Evolutionary conservation across 2,888 invertebrate genomes (phyloP), one percentile per base, ranked within the genome.

Genomic region (Ochlodes sylvanus): DNA sequence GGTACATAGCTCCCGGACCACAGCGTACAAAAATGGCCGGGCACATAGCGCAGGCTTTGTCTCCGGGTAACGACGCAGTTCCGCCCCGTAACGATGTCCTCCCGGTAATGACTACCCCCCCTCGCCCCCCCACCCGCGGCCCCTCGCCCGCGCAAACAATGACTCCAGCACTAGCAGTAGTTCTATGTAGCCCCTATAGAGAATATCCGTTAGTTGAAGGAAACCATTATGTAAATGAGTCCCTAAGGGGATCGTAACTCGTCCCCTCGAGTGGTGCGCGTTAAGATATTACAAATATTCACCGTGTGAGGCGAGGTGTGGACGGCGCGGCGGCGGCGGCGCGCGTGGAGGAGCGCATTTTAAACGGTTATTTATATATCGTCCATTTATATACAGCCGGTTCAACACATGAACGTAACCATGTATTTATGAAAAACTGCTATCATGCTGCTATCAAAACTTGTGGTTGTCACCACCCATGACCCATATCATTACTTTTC

Each of bases 41-140:
- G 87, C 79, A 87, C 79, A 89, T 88, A 82, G 82, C 82, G 72
- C 72, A 72, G 78, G 81, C 90, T 88, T 90, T 92, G 90, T 92
- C 85, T 90, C 77, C 82, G 81, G 81, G 80, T 89, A 89, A 90
- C 89, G 90, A 87, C 78, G 80, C 75, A 79, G 85, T 86, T 92
- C 91, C 91, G 88, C 84, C 80, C 83, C 74, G 83, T 90, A 90
- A 92, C 80, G 91, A 92, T 78, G 84, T 83, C 84, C 83, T 79
- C 82, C 82, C 82, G 77, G 82, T 89, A 89, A 90, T 86, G 89
- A 86, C 81, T 68, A 75, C 79, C 77, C 77, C 71, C 66, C 62
- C 66, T 69, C 69, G 41, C 69, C 57, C 69, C 69, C 70, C 62
- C 68, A 70, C 71, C 65, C 65, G 72, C 75, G 67, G 68, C 10